Evolutionary conservation across 2,113 vertebrate genomes (phyloP), one percentile per base, ranked within the genome.

Genomic region (Dicentrarchus labrax): DNA sequence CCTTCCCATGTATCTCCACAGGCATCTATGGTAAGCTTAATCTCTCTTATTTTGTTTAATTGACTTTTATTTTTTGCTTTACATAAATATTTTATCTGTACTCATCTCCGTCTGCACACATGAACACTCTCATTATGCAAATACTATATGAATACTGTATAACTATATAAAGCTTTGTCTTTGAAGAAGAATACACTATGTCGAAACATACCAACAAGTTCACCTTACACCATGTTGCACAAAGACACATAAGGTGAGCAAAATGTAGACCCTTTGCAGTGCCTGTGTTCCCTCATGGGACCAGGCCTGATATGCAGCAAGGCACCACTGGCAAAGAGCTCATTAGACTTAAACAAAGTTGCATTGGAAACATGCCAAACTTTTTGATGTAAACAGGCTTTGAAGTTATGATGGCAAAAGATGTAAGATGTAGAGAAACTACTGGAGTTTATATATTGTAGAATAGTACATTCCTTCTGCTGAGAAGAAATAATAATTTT

Each of bases 1-100:
- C 98, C 83, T 99, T 99, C 90, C 98, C 98, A 16, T 99, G 98
- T 90, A 99, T 99, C 96, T 99, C 98, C 78, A 99, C 98, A 0
- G 98, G 98, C 94, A 99, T 99, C 95, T 99, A 99, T 91, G 98
- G 98, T 99, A 96, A 98, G 98, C 66, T 66, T 13, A 30, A 22
- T 47, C 38, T 43, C 7, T 73, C 7, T 50, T 80, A 5, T 62
- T 54, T 51, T 57, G 16, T 60, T 53, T 22, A 24, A 51, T 70
- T 56, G 2, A 60, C 4, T 78, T 64, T 24, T 6, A 3, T 57
- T 30, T 50, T 60, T 41, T 39, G 17, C 13, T 76, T 72, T 54
- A 45, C 19, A 69, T 67, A 10, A 24, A 19, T 61, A 4, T 65
- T 51, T 56, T 30, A 24, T 78, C 50, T 19, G 39, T 65, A 76